Evolutionary conservation across 37 sponge, comb jelly and placozoan genomes (phyloP).

Genomic region (Ephydatia muelleri): DNA sequence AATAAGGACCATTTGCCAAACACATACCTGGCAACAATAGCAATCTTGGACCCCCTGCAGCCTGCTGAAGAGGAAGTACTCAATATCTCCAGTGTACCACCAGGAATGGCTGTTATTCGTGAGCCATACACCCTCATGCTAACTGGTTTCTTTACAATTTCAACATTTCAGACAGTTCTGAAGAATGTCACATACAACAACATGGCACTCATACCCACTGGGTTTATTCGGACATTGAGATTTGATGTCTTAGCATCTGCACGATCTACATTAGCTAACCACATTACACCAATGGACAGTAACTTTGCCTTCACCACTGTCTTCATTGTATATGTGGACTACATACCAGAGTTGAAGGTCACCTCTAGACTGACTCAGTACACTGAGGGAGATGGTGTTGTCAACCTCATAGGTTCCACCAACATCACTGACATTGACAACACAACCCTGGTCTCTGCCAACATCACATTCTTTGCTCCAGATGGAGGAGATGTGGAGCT

Average conservation of each 20-base stretch:
- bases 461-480: constrained; percentile 23
- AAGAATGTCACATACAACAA: constrained; percentile 69
- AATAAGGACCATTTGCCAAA: constrained; percentile 66
- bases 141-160: constrained; percentile 26
- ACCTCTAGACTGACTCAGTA: constrained; percentile 18
- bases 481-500: constrained; percentile 40
- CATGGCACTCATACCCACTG: constrained; percentile 50
- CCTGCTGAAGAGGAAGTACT: constrained; percentile 53
- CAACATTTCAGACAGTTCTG: constrained; percentile 33
- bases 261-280: constrained; percentile 21
- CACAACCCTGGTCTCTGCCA: constrained; percentile 35
- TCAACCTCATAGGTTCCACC: background rate
- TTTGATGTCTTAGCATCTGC: background rate
- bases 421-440: constrained; percentile 59
- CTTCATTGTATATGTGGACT: constrained; percentile 36
- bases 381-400: constrained; percentile 44
- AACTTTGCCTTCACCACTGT: constrained; percentile 23
- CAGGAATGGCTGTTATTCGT: constrained; percentile 32
- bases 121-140: constrained; percentile 23
- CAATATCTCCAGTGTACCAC: constrained; percentile 30
- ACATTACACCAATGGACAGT: constrained; percentile 13
- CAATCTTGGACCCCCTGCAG: constrained; percentile 35
- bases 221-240: background rate
- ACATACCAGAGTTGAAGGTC: constrained; percentile 31
- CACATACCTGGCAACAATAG: constrained; percentile 42